These are phyloP conservation scores for Notothenia rossii DNA, from an alignment of 2,113 vertebrate genomes.

Conservation along the genomic window DNA sequence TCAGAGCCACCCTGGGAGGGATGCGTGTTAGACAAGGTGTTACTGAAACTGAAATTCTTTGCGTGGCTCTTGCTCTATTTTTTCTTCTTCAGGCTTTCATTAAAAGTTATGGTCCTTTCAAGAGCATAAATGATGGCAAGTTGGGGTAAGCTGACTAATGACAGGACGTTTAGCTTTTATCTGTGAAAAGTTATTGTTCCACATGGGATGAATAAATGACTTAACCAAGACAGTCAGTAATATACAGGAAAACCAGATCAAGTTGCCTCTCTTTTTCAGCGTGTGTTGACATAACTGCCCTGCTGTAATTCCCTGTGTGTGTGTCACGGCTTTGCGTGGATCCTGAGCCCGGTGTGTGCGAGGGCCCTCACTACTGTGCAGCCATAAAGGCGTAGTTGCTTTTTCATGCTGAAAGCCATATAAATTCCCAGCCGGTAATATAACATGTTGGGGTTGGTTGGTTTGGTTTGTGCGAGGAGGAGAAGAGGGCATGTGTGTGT, in stretches of 20 bases:
- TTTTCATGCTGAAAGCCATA: constrained; percentile 63
- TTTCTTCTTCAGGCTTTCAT: constrained; percentile 10
- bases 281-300: constrained; percentile 18
- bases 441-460: constrained; percentile 62
- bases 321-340: constrained; percentile 27
- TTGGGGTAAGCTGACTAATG: constrained; percentile 21
- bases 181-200: constrained; percentile 31
- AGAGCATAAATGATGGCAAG: constrained; percentile 22
- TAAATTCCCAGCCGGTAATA: constrained; percentile 76
- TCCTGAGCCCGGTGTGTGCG: constrained; percentile 25
- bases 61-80: constrained; percentile 8
- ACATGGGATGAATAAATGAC: constrained; percentile 38
- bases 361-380: constrained; percentile 60
- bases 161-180: constrained; percentile 47
- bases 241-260: constrained; percentile 13
- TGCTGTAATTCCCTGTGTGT: constrained; percentile 41
- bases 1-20: constrained; percentile 35
- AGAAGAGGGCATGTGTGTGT: constrained; percentile 51
- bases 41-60: not conserved
- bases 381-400: constrained; percentile 52
- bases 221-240: constrained; percentile 41
- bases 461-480: constrained; percentile 14
- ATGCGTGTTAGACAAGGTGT: constrained; percentile 15
- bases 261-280: not conserved
- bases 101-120: constrained; percentile 29